Conservation (phyloP, 1,140 invertebrate genomes). For the Homarus americanus region DNA sequence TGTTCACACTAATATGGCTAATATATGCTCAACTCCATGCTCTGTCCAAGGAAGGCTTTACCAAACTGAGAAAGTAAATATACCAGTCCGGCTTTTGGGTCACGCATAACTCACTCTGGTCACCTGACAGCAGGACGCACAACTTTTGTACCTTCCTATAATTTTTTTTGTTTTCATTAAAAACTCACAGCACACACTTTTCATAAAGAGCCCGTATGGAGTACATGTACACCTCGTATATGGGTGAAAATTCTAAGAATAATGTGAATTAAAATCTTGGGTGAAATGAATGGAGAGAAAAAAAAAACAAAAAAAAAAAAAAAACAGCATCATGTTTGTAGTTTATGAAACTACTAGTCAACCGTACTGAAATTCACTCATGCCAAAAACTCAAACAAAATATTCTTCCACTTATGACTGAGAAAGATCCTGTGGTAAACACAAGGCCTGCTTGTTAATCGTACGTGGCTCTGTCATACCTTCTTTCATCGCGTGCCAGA, state of each 20-base stretch:
- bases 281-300: slow-evolving; percentile 65
- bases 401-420: slow-evolving; percentile 53
- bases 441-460: slow-evolving; percentile 71
- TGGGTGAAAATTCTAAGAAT: slow-evolving; percentile 42
- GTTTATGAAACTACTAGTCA: slow-evolving; percentile 42
- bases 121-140: slow-evolving; percentile 49
- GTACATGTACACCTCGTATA: slow-evolving; percentile 67
- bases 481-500: slow-evolving; percentile 61
- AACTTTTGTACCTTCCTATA: slow-evolving; percentile 58
- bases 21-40: slow-evolving; percentile 8
- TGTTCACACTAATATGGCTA: not conserved
- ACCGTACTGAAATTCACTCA: slow-evolving; percentile 58
- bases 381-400: slow-evolving; percentile 50
- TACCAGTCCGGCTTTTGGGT: slow-evolving; percentile 20
- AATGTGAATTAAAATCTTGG: slow-evolving; percentile 60
- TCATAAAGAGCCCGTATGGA: slow-evolving; percentile 64
- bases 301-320: not conserved
- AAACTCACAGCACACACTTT: slow-evolving; percentile 68
- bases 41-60: slow-evolving; percentile 18
- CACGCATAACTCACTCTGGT: slow-evolving; percentile 53
- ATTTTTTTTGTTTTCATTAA: slow-evolving; percentile 43
- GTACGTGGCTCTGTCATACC: slow-evolving; percentile 67
- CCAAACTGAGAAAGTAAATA: not conserved
- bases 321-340: slow-evolving; percentile 29
- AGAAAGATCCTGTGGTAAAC: slow-evolving; percentile 60